Percentiles rank a stretch among this genome's conserved stretches.
Evolutionary conservation across 2,797 vertebrate genomes (phyloP).

Genomic region (Phrynocephalus forsythii): DNA sequence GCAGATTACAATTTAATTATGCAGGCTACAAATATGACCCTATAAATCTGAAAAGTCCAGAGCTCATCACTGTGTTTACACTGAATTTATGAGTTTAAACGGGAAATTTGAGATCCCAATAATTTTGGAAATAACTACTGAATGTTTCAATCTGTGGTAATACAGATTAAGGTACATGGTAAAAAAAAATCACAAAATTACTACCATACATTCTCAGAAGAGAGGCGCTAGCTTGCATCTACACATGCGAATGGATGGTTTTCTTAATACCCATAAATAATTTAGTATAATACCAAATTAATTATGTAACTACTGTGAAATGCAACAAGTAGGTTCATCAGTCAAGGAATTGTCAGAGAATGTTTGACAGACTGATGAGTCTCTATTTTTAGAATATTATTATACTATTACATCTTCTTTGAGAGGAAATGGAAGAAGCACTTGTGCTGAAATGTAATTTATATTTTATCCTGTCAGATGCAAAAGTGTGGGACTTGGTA

Average conservation of each 20-base stretch:
- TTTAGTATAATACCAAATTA: background rate
- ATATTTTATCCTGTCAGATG: background rate
- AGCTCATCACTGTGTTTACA: background rate
- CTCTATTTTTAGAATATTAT: conserved; percentile 31
- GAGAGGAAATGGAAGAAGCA: conserved; percentile 24
- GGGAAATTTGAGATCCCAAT: background rate
- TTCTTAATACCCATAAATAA: background rate
- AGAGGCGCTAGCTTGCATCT: background rate
- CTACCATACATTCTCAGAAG: background rate
- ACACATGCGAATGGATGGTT: background rate
- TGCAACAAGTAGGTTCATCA: background rate
- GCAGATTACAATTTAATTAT: too few relatives aligned
- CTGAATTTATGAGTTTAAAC: background rate
- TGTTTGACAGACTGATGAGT: background rate
- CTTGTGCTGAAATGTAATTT: conserved; percentile 7
- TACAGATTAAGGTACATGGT: background rate
- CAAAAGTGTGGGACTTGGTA: background rate
- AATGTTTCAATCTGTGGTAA: background rate
- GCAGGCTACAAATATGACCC: background rate
- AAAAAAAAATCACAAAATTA: background rate
- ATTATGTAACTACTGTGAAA: background rate
- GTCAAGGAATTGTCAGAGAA: accelerated
- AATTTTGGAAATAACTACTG: background rate
- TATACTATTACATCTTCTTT: background rate
- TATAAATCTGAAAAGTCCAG: background rate